Base-by-base conservation (phyloP, 2,113 vertebrate genomes). In the Hippotragus niger region DNA sequence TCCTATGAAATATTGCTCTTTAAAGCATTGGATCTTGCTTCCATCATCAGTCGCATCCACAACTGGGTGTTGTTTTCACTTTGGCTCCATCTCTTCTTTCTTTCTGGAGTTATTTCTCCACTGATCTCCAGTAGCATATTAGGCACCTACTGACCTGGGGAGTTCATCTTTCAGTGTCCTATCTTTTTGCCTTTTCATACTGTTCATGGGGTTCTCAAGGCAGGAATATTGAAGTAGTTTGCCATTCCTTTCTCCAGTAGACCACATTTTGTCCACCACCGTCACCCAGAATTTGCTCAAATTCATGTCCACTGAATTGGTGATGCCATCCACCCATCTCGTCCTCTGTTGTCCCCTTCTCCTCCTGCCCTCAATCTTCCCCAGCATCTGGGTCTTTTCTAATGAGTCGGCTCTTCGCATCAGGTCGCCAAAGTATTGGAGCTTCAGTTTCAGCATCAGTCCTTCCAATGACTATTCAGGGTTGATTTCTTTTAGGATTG, bases 331-430 rank as follows among this genome's bases (percentile, higher is more conserved):
- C n/a, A 71, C 9, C n/a, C 19, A 6, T 36, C n/a, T 71, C 1
- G 0, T 71, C n/a, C n/a, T 71, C 19, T 36, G 5, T 71, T 36
- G 2, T 71, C n/a, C 17, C 64, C 64, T 71, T 71, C 19, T 71
- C 64, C 9, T 21, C n/a, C 64, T 36, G 64, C n/a, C 64, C 64
- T 71, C 8, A 71, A 2, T 71, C n/a, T 71, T 36, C 64, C n/a
- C 17, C 17, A 36, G 64, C 17, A 21, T 11, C 64, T 71, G 64
- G 1, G n/a, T 71, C n/a, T 71, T 71, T 71, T 36, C 64, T 21
- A 71, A n/a, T 71, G n/a, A 71, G 9, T 21, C 2, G 1, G n/a
- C 9, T 71, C 17, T 71, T 6, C 0, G 1, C 10, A 71, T 71
- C n/a, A 36, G 19, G n/a, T 36, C 12, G n/a, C n/a, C 64, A 36